Evolutionary conservation across 2,797 vertebrate species (phyloP).

Genomic region (Otus scops): DNA sequence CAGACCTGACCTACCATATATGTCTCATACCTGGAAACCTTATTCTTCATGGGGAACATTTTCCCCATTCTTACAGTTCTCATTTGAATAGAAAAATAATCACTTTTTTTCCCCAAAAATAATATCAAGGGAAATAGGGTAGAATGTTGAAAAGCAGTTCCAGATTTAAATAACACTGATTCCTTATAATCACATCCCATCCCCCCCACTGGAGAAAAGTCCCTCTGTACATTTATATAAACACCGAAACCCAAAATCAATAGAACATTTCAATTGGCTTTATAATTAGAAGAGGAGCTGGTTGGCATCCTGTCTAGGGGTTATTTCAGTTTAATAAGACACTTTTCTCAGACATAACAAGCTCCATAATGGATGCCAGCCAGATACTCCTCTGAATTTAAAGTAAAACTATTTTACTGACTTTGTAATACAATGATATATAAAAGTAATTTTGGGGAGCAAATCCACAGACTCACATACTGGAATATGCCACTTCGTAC

Average conservation of each 20-base stretch:
- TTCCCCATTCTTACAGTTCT: neutral
- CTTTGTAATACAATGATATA: neutral
- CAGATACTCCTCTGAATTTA: neutral
- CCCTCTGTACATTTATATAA: neutral
- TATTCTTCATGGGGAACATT: neutral
- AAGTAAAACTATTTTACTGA: neutral
- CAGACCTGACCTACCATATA: neutral
- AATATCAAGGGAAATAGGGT: accelerated
- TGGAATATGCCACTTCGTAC: neutral
- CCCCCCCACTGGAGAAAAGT: accelerated
- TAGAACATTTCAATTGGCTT: neutral
- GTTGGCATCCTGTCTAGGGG: neutral
- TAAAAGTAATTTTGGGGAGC: neutral
- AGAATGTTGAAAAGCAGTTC: neutral
- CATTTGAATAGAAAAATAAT: neutral
- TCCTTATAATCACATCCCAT: neutral
- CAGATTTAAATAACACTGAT: neutral
- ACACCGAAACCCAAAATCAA: neutral
- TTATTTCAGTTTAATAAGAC: neutral
- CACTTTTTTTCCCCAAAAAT: neutral
- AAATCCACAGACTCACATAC: neutral
- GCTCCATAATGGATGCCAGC: neutral
- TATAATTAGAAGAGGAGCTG: neutral
- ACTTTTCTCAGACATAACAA: neutral
- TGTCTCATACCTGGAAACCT: neutral